A percentile compares a stretch with the other conserved stretches of the same genome.
These are phyloP conservation scores for Lottia gigantea DNA, from an alignment of 2,888 invertebrate species.

Conservation along the genomic window DNA sequence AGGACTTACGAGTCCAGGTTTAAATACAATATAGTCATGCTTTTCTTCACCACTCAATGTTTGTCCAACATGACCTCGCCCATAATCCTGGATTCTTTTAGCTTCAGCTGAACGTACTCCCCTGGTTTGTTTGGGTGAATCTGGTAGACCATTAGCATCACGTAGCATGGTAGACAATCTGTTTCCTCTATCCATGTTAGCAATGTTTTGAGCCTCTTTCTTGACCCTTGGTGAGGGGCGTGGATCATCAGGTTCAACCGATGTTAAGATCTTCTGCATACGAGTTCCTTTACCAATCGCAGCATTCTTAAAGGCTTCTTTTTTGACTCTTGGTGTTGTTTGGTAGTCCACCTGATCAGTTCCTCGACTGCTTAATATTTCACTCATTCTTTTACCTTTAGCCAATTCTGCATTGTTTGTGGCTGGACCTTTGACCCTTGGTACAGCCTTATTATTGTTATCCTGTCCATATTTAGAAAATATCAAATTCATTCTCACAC, in stretches of 20 bases:
- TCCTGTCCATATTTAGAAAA: background rate
- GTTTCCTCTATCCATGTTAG: background rate
- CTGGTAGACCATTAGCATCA: background rate
- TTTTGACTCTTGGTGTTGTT: background rate
- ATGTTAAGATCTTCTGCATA: background rate
- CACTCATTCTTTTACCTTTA: background rate
- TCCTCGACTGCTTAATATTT: background rate
- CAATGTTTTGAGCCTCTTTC: background rate
- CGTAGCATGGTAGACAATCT: background rate
- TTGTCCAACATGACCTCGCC: background rate
- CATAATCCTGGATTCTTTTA: background rate
- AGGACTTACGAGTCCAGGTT: background rate
- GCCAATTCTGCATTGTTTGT: background rate
- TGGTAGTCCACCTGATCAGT: background rate
- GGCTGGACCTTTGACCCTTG: background rate
- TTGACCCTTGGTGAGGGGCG: background rate
- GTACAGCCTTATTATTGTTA: background rate
- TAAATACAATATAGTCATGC: background rate
- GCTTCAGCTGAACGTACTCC: constrained; percentile 1
- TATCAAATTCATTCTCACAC: background rate
- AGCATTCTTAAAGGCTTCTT: background rate
- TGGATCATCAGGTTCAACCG: background rate
- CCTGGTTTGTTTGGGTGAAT: background rate
- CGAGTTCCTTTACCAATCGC: background rate
- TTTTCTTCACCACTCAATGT: background rate